Percentiles rank a stretch among this genome's conserved stretches.
These are phyloP conservation scores for Protobothrops flavoviridis DNA, from an alignment of 2,113 vertebrate genomes.

Conservation along the genomic window DNA sequence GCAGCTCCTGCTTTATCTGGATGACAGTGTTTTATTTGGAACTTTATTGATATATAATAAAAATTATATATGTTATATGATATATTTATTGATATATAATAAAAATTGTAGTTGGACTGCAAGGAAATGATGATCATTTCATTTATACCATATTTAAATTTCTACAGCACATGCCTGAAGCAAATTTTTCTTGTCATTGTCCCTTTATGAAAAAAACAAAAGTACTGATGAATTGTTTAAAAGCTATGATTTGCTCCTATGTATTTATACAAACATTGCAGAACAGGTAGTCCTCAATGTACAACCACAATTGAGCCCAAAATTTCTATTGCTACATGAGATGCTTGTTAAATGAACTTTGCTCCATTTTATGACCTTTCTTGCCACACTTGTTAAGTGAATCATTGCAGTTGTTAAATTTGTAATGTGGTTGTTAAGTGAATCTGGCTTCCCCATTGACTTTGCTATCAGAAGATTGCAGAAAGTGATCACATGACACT, in stretches of 20 bases:
- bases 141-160: constrained; percentile 72
- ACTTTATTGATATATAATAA: constrained; percentile 74
- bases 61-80: no score
- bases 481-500: neutral
- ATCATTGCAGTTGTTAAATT: no score
- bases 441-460: neutral
- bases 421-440: neutral
- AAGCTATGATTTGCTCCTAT: constrained; percentile 44
- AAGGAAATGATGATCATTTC: constrained; percentile 58
- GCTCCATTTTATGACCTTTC: no score
- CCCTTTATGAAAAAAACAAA: constrained; percentile 42
- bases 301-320: no score
- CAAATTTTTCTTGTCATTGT: constrained; percentile 58
- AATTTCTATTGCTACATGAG: no score
- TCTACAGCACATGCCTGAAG: constrained; percentile 59
- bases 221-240: constrained; percentile 40
- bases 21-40: constrained; percentile 59
- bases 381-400: no score
- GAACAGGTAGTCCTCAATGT: no score
- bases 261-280: constrained; percentile 9
- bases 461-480: neutral
- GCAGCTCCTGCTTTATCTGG: constrained; percentile 63
- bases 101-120: constrained; percentile 68
- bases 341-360: no score
- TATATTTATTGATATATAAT: no score